These are phyloP conservation scores for Drosophila paramelanica DNA, from an alignment of 2,888 invertebrate species.

Conservation along the genomic window DNA sequence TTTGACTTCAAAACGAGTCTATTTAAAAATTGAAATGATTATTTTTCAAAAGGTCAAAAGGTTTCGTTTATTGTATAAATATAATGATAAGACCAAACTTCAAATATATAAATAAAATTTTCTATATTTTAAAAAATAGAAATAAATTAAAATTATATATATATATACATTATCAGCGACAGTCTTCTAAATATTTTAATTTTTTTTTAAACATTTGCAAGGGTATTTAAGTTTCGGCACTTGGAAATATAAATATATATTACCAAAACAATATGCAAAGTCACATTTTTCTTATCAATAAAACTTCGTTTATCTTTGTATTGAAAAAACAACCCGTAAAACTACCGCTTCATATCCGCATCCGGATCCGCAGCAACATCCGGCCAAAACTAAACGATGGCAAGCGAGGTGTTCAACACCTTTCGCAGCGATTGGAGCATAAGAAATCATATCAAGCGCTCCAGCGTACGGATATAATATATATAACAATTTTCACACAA, in stretches of 20 bases:
- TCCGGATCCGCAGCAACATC: slow-evolving; percentile 26
- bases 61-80: no score
- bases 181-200: no score
- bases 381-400: slow-evolving; percentile 36
- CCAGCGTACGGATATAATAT: slow-evolving; percentile 72
- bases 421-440: slow-evolving; percentile 73
- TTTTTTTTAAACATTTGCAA: no score
- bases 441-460: slow-evolving; percentile 74
- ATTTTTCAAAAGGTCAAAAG: no score
- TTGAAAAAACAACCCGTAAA: slow-evolving; percentile 35
- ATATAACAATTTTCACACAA: slow-evolving; percentile 80
- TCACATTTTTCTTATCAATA: not conserved
- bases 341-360: slow-evolving; percentile 30
- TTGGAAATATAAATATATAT: not conserved
- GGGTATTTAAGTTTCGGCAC: no score
- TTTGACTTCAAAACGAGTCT: no score
- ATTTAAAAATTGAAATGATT: no score
- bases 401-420: slow-evolving; percentile 65
- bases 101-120: no score
- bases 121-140: no score
- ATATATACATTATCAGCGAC: not conserved
- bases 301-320: slow-evolving; percentile 7
- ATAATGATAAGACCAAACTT: no score
- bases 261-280: not conserved
- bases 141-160: no score